Evolutionary conservation across 2,888 invertebrate genomes (phyloP), one percentile per base, ranked within the genome.

Genomic region (Spodoptera picta): DNA sequence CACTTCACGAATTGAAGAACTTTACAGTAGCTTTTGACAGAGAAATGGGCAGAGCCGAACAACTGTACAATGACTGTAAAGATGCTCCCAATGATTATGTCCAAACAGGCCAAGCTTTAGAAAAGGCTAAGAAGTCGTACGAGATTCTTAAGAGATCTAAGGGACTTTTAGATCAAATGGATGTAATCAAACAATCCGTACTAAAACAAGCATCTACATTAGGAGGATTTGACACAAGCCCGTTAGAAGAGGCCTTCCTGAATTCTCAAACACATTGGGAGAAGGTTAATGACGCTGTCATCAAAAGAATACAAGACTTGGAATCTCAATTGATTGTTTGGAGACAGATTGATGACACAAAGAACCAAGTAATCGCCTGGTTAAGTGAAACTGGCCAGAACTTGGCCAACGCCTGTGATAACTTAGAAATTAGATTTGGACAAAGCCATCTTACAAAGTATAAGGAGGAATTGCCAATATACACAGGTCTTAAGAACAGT

Each of bases 301-400:
- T 97, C 6, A 97, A 97, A 75, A 95, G 96, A 75, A 96, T 97
- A 24, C 98, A 98, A 87, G 96, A 96, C 58, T 96, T 97, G 54
- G 99, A 99, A 90, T 97, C 98, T 0, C 98, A 99, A 89, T 95
- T 97, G 0, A 97, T 98, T n/a, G 97, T 98, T 57, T 99, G 98
- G 98, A 97, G 98, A 81, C 98, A 98, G 87, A 97, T 99, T 43
- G 97, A 98, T 77, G 97, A 98, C 65, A 96, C 97, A 0, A 98
- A 98, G 85, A 97, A 97, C 71, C 98, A 98, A 85, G 94, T 99
- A 3, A 91, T 97, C 0, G 96, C 96, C 24, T 99, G 99, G 99
- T 86, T 98, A 6, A 96, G 96, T 65, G 97, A 97, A 84, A 98
- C 97, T 24, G 97, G 97, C 62, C 96, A 97, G 77, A 96, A 96